These are phyloP conservation scores for Liposcelis brunnea DNA, from an alignment of 2,888 invertebrate species.

Conservation along the genomic window DNA sequence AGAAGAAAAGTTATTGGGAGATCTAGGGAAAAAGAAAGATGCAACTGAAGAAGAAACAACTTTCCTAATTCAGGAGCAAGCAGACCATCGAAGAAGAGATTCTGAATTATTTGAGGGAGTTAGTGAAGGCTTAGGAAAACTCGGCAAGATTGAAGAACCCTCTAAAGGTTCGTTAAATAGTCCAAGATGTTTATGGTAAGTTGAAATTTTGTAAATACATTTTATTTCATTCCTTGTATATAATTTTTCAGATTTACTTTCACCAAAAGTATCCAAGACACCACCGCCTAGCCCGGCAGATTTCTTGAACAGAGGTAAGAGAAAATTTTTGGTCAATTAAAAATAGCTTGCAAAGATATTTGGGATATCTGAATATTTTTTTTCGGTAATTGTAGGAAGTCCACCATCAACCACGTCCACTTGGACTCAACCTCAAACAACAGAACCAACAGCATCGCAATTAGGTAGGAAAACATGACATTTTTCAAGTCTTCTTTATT, in stretches of 20 bases:
- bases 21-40: conserved; percentile 17
- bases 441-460: no score
- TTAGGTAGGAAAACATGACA: no score
- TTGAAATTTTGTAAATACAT: no score
- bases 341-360: neutral
- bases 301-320: conserved; percentile 23
- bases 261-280: conserved; percentile 39
- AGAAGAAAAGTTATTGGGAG: no score
- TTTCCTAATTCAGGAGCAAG: conserved; percentile 13
- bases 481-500: no score
- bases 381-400: no score
- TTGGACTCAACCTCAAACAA: conserved; percentile 8
- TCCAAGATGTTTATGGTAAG: no score
- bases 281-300: conserved; percentile 55
- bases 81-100: conserved; percentile 21
- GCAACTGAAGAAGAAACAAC: conserved; percentile 16
- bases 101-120: conserved; percentile 30
- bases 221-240: neutral
- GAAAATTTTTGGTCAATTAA: conserved; percentile 1
- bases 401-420: no score
- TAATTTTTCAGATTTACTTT: conserved; percentile 34
- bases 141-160: conserved; percentile 21
- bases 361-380: neutral
- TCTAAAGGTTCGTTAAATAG: conserved; percentile 8
- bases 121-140: conserved; percentile 24